Conservation (phyloP, 2,113 vertebrate species). For the Eublepharis macularius region DNA sequence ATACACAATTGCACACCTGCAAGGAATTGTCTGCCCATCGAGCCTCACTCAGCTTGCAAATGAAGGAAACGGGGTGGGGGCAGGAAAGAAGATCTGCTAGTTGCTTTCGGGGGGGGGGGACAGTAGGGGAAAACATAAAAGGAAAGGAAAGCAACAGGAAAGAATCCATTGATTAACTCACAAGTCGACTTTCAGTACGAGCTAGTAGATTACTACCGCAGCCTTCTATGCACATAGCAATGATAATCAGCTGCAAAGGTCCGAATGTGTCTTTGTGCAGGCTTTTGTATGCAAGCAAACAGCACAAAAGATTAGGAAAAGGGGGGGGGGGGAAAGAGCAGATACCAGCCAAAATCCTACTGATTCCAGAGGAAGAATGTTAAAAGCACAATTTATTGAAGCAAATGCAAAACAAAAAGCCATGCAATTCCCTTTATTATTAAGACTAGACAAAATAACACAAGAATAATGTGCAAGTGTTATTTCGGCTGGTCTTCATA, state of each 20-base stretch:
- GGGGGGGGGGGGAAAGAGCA: no score
- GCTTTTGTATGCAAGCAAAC: background rate
- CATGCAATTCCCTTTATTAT: no score
- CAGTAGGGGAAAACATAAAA: background rate
- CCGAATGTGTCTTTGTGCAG: background rate
- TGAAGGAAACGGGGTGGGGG: background rate
- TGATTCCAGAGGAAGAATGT: background rate
- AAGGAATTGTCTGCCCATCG: conserved; percentile 18
- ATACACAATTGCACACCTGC: conserved; percentile 64
- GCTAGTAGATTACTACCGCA: background rate
- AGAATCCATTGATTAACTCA: conserved; percentile 18
- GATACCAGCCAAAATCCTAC: background rate
- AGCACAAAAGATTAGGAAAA: background rate
- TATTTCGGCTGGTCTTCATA: no score
- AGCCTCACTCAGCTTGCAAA: background rate
- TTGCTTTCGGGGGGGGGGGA: background rate
- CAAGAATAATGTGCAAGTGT: no score
- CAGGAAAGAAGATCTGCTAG: background rate
- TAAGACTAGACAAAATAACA: no score
- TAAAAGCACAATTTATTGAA: background rate
- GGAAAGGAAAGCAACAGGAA: conserved; percentile 8
- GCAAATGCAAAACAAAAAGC: no score
- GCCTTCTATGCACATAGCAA: conserved; percentile 27
- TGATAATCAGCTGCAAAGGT: background rate
- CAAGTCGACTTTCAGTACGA: background rate